phyloP scores from a whole-genome alignment of 2,888 invertebrate genomes.

The Galerucella calmariensis region DNA sequence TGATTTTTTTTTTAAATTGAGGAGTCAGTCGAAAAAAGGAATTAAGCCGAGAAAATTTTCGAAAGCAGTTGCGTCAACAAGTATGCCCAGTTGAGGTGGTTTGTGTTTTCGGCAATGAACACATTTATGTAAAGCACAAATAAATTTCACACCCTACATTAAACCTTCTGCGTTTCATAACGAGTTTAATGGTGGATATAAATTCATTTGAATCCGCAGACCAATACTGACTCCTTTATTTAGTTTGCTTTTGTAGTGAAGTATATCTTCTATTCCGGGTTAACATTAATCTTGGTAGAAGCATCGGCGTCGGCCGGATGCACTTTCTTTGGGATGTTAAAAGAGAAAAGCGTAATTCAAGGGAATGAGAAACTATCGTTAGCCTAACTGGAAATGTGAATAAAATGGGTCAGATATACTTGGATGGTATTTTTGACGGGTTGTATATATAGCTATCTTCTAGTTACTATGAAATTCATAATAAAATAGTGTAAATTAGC shows the following conservation, averaged over 20 bases:
- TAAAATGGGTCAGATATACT: too few relatives aligned
- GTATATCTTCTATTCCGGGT: not conserved
- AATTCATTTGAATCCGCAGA: constrained; percentile 6
- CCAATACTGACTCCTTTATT: not conserved
- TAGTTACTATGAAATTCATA: too few relatives aligned
- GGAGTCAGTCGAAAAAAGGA: too few relatives aligned
- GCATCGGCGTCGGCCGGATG: not conserved
- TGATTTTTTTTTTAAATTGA: too few relatives aligned
- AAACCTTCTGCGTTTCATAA: constrained; percentile 6
- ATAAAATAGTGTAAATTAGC: too few relatives aligned
- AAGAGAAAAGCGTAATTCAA: not conserved
- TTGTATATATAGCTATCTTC: too few relatives aligned
- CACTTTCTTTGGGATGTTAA: not conserved
- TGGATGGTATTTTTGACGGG: too few relatives aligned
- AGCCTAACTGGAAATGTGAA: too few relatives aligned
- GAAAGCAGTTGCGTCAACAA: too few relatives aligned
- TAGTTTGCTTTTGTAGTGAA: not conserved
- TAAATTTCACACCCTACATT: constrained; percentile 11
- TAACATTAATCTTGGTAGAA: not conserved
- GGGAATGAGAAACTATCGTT: not conserved
- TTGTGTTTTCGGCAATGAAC: too few relatives aligned
- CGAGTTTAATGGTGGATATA: not conserved
- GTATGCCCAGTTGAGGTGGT: too few relatives aligned
- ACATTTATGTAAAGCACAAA: not conserved
- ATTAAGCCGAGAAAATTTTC: too few relatives aligned